Conservation (phyloP, 35 echinoderm and acorn worm species). For the Ptychodera flava region DNA sequence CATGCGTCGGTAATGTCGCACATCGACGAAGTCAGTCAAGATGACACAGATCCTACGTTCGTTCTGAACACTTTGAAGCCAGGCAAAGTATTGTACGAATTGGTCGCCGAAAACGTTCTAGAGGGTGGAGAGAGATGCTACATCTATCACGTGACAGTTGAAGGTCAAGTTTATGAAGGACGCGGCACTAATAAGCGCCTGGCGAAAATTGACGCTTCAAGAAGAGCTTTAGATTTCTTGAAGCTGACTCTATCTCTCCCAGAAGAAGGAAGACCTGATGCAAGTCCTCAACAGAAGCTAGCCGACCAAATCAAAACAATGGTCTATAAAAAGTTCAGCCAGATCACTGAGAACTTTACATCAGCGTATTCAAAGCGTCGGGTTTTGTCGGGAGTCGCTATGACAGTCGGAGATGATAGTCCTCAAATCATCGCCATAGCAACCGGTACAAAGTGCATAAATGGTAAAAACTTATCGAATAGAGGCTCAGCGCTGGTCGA, state of each 20-base stretch:
- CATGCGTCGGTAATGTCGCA: background rate
- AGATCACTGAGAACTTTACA: background rate
- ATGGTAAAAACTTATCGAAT: background rate
- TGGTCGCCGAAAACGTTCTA: background rate
- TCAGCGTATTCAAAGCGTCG: background rate
- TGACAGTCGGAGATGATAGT: background rate
- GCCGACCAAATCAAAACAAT: background rate
- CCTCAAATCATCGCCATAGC: background rate
- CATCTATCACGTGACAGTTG: background rate
- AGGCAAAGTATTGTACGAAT: background rate
- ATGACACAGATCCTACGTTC: background rate
- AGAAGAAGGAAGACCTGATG: background rate
- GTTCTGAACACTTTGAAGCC: background rate
- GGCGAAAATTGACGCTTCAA: background rate
- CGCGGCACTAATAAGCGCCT: background rate
- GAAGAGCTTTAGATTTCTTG: background rate
- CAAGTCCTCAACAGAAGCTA: background rate
- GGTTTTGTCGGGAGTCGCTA: background rate
- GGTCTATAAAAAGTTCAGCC: background rate
- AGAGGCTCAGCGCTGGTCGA: constrained; percentile 73
- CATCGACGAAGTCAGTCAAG: background rate
- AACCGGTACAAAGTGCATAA: background rate
- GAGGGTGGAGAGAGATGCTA: background rate
- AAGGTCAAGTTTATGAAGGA: background rate
- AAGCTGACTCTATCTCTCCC: background rate